Conservation (phyloP, 2,888 invertebrate species). For the Calliopum simillimum region DNA sequence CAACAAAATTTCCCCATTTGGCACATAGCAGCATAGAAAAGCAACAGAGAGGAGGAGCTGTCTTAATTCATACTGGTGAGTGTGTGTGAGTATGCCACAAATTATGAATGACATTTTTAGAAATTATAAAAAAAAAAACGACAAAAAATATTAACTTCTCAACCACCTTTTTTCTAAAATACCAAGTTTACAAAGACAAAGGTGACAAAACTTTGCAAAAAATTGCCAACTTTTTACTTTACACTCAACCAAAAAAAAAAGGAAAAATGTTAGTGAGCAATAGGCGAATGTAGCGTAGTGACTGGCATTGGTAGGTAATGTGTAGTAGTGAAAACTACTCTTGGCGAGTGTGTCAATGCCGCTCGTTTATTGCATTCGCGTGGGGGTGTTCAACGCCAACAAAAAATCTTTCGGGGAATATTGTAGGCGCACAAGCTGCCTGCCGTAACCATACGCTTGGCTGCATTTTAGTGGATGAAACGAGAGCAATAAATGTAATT, state of each 20-base stretch:
- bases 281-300: background rate
- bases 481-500: constrained; percentile 33
- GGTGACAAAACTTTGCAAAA: constrained; percentile 14
- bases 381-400: background rate
- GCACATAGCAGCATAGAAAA: constrained; percentile 4
- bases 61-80: too few relatives aligned
- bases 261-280: background rate
- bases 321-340: constrained; percentile 6
- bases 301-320: background rate
- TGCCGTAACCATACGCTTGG: background rate
- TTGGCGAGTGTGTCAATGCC: constrained; percentile 38
- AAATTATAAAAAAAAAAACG: too few relatives aligned
- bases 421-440: too few relatives aligned
- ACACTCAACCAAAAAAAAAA: background rate
- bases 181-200: constrained; percentile 9
- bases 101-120: too few relatives aligned
- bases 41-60: background rate
- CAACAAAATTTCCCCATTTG: constrained; percentile 18
- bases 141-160: too few relatives aligned
- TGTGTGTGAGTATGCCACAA: too few relatives aligned
- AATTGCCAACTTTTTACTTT: background rate
- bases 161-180: background rate
- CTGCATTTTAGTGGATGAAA: background rate
- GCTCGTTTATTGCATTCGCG: constrained; percentile 23
- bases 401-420: too few relatives aligned